These are phyloP conservation scores for Salminus brasiliensis DNA, from an alignment of 2,113 vertebrate genomes.

Conservation along the genomic window DNA sequence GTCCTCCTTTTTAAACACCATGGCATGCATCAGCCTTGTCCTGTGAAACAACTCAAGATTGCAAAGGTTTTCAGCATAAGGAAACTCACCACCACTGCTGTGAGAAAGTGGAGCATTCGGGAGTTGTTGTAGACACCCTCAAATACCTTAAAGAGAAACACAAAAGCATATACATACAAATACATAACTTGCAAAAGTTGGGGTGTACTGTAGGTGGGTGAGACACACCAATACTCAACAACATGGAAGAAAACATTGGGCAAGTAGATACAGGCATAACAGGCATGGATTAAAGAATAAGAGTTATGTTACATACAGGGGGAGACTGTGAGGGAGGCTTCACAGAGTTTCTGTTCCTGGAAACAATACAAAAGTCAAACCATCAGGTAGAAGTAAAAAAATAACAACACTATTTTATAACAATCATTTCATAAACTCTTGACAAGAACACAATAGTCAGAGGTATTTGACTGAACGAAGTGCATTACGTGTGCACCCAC, in stretches of 20 bases:
- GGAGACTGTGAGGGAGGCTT: constrained; percentile 78
- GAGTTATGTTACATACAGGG: constrained; percentile 66
- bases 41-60: background rate
- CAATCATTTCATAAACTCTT: no score
- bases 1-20: background rate
- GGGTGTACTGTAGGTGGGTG: no score
- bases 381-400: background rate
- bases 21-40: background rate
- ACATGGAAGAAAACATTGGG: background rate
- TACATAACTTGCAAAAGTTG: background rate
- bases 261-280: background rate
- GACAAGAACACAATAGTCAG: no score
- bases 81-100: constrained; percentile 83
- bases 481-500: no score
- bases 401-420: no score
- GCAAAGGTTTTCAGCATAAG: accelerated
- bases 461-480: no score
- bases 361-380: constrained; percentile 30
- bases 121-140: constrained; percentile 86
- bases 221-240: no score
- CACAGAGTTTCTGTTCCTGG: constrained; percentile 81
- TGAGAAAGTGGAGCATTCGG: constrained; percentile 85
- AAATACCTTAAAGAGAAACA: constrained; percentile 71
- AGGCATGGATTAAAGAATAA: background rate
- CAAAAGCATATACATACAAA: background rate